These are phyloP conservation scores for Xestobium rufovillosum DNA, from an alignment of 2,888 invertebrate species.

Conservation along the genomic window DNA sequence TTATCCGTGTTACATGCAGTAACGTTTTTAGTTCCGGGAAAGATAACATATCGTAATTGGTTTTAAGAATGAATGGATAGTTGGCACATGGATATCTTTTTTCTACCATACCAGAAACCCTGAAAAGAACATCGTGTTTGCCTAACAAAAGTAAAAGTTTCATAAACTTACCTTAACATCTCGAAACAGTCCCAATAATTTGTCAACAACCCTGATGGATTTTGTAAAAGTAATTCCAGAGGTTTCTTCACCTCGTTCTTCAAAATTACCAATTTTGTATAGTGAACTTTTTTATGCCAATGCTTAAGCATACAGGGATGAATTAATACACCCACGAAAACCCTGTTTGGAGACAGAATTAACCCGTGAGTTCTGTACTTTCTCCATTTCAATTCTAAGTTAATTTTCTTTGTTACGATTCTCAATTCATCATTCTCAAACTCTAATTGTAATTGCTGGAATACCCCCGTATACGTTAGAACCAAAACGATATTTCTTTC, in stretches of 20 bases:
- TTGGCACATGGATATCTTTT: slow-evolving; percentile 35
- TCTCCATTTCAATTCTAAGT: slow-evolving; percentile 32
- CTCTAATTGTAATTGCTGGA: slow-evolving; percentile 32
- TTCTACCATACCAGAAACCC: slow-evolving; percentile 31
- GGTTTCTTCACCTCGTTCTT: slow-evolving; percentile 30
- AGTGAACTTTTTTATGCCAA: slow-evolving; percentile 25
- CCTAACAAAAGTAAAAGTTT: slow-evolving; percentile 4
- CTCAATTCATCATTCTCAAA: slow-evolving; percentile 28
- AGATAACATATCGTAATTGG: slow-evolving; percentile 32
- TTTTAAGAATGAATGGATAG: slow-evolving; percentile 24
- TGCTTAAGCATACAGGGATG: slow-evolving; percentile 30
- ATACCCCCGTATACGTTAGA: slow-evolving; percentile 30
- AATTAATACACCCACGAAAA: slow-evolving; percentile 30
- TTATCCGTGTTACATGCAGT: slow-evolving; percentile 32
- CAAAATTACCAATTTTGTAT: slow-evolving; percentile 31
- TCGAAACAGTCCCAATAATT: slow-evolving; percentile 39
- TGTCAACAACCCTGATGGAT: slow-evolving; percentile 28
- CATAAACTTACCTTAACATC: slow-evolving; percentile 30
- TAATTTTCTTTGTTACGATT: slow-evolving; percentile 28
- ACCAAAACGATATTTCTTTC: slow-evolving; percentile 30
- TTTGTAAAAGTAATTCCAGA: slow-evolving; percentile 31
- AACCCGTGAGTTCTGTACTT: slow-evolving; percentile 32
- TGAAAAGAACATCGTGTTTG: slow-evolving; percentile 20
- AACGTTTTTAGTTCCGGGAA: slow-evolving; percentile 32
- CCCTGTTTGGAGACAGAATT: slow-evolving; percentile 31